phyloP scores from a whole-genome alignment of 2,797 vertebrate genomes.

The Girardinus metallicus region DNA sequence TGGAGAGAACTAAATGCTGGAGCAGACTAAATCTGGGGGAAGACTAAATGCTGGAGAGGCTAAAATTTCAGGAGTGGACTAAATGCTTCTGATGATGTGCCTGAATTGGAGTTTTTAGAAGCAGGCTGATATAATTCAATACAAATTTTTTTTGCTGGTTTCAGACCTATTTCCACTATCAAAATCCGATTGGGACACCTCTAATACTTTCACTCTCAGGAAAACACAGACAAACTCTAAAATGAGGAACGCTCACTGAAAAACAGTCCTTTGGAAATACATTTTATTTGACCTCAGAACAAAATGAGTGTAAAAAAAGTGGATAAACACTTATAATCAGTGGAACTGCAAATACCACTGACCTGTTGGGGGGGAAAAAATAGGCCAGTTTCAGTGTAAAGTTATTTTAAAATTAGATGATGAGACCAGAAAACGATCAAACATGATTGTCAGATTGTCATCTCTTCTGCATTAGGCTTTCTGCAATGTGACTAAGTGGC shows the following conservation, averaged over 20 bases:
- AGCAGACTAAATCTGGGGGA: too few species aligned
- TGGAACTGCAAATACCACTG: background rate
- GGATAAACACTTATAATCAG: background rate
- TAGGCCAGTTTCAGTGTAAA: background rate
- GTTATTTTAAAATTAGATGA: background rate
- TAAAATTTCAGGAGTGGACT: too few species aligned
- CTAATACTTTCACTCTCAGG: background rate
- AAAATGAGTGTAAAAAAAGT: background rate
- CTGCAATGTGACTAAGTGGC: background rate
- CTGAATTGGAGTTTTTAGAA: too few species aligned
- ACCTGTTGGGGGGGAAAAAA: background rate
- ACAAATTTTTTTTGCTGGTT: too few species aligned
- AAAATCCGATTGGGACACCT: too few species aligned
- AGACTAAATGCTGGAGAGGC: too few species aligned
- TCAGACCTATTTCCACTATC: too few species aligned
- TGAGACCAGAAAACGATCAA: background rate
- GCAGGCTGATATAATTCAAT: too few species aligned
- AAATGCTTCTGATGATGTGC: too few species aligned
- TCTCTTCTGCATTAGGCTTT: background rate
- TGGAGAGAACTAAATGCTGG: too few species aligned
- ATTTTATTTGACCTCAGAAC: background rate
- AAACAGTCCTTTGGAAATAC: background rate
- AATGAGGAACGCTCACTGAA: background rate
- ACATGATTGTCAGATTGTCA: background rate
- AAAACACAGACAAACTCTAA: background rate